Conservation (phyloP, 2,888 invertebrate genomes). For the Blomia tropicalis region DNA sequence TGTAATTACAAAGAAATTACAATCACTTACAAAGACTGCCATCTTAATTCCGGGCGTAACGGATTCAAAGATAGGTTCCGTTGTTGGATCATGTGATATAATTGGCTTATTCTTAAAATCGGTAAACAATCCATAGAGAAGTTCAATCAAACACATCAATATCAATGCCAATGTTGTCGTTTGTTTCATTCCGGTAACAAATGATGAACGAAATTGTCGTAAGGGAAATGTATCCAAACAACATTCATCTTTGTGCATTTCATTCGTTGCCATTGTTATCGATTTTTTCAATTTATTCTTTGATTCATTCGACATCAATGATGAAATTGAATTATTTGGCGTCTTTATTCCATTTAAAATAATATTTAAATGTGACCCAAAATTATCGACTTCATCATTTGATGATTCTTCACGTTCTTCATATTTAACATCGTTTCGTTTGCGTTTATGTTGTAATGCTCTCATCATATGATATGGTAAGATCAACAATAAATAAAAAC, state of each 20-base stretch:
- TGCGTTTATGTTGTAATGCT: slow-evolving; percentile 3
- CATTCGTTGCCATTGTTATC: not conserved
- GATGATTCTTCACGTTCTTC: not conserved
- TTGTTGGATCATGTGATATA: not conserved
- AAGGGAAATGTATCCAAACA: not conserved
- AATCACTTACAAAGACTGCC: not conserved
- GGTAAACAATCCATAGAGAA: slow-evolving; percentile 2
- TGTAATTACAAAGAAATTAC: not conserved
- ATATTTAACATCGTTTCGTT: not conserved
- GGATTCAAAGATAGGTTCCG: not conserved
- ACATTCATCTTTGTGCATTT: not conserved
- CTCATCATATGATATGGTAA: not conserved
- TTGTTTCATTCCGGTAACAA: not conserved
- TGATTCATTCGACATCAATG: not conserved
- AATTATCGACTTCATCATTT: not conserved
- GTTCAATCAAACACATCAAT: not conserved
- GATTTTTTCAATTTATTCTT: not conserved
- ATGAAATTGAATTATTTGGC: not conserved
- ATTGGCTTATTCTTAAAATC: not conserved
- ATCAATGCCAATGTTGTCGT: not conserved
- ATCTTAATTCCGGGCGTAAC: slow-evolving; percentile 1
- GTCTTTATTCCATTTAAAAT: not conserved
- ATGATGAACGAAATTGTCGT: slow-evolving; percentile 5
- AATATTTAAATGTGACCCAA: too few relatives aligned
- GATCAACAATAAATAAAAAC: not conserved